Percentiles rank a stretch among this genome's conserved stretches.
Conservation (phyloP, 2,113 vertebrate genomes). For the Copsychus sechellarum region DNA sequence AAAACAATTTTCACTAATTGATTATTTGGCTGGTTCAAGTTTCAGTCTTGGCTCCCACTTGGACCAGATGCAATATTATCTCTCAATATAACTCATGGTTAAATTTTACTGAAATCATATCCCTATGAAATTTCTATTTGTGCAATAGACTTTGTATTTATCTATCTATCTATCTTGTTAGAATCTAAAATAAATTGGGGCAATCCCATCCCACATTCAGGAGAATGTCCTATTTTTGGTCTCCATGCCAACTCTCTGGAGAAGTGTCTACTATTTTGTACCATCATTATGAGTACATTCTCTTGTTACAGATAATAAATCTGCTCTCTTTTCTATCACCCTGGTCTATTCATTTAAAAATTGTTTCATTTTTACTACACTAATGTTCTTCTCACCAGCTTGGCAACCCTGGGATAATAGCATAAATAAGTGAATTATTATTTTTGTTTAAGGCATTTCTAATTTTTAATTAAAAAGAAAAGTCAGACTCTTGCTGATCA, state of each 20-base stretch:
- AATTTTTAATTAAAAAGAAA: slow-evolving; percentile 78
- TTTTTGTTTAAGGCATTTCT: slow-evolving; percentile 74
- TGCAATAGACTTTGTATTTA: slow-evolving; percentile 12
- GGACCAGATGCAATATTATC: neutral
- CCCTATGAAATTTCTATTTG: neutral
- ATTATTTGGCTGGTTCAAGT: neutral
- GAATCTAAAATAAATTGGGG: slow-evolving; percentile 42
- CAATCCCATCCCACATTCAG: slow-evolving; percentile 28
- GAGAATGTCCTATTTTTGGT: slow-evolving; percentile 34
- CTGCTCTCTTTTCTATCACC: neutral
- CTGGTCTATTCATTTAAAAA: slow-evolving; percentile 60
- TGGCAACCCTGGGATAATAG: slow-evolving; percentile 61
- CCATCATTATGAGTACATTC: slow-evolving; percentile 24
- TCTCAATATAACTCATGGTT: neutral
- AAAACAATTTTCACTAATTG: slow-evolving; percentile 20
- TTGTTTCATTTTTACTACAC: slow-evolving; percentile 35
- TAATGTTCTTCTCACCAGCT: slow-evolving; percentile 39
- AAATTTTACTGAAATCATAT: neutral
- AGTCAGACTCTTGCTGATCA: slow-evolving; percentile 70
- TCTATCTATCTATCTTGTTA: slow-evolving; percentile 29
- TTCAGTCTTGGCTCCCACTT: neutral
- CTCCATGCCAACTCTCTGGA: slow-evolving; percentile 39
- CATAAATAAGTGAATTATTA: slow-evolving; percentile 59
- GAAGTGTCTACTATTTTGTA: slow-evolving; percentile 51
- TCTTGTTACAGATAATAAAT: slow-evolving; percentile 56